Evolutionary conservation across 1,140 invertebrate species (phyloP).

Genomic region (Phocides pigmalion): DNA sequence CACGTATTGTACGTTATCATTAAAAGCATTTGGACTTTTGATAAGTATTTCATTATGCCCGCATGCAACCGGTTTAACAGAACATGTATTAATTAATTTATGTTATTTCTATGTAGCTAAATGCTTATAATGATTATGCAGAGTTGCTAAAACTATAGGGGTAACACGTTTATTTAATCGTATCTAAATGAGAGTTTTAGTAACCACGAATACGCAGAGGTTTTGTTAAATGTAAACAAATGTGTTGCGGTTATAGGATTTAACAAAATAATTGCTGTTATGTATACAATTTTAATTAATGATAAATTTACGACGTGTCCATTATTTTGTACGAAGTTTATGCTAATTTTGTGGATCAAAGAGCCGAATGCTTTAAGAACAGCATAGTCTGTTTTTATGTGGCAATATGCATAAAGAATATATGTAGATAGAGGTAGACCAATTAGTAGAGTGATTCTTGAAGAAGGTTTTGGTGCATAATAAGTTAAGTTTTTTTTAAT

Average conservation of each 20-base stretch:
- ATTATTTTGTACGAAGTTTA: not conserved
- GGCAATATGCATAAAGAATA: no score
- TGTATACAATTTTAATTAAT: not conserved
- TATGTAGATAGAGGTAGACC: no score
- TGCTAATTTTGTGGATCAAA: no score
- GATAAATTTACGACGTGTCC: not conserved
- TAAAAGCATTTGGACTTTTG: no score
- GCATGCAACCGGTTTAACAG: no score
- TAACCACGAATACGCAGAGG: slow-evolving; percentile 3
- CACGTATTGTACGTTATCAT: no score
- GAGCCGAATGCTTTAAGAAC: no score
- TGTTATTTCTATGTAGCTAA: slow-evolving; percentile 8
- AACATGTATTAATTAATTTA: not conserved
- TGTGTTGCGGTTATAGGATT: slow-evolving; percentile 15
- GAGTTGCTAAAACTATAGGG: slow-evolving; percentile 7
- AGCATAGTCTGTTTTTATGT: no score
- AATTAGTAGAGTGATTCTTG: no score
- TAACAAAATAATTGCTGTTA: slow-evolving; percentile 7
- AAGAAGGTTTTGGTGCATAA: no score
- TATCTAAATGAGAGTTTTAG: slow-evolving; percentile 24
- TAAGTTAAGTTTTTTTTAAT: no score
- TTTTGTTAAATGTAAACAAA: slow-evolving; percentile 21
- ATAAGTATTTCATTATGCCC: no score
- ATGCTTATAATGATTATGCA: slow-evolving; percentile 12
- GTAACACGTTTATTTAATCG: slow-evolving; percentile 26